Base-by-base conservation (phyloP, 1,140 invertebrate genomes). In the Dufourea novaeangliae region DNA sequence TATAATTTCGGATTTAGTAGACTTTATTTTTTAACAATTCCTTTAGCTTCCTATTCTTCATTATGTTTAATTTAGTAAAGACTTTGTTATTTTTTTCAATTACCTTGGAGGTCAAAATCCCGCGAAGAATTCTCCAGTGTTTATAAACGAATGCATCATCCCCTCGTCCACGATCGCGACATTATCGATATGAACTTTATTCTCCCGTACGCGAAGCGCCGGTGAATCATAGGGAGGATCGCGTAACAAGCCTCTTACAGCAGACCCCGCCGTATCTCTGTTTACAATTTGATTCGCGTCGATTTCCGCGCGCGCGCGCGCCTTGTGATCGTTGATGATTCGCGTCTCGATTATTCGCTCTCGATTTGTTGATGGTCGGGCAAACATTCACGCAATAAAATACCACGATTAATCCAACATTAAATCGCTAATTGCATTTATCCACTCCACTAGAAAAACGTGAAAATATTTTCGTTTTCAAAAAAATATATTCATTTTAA, bases 101-200 rank as follows among this genome's bases (percentile, higher is more conserved):
- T n/a, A n/a, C n/a, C n/a, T n/a, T n/a, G n/a, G 41, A 46, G 41
- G 41, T 46, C 41, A 46, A 46, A 46, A 20, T 5, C 41, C 17
- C 8, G 0, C 46, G 46, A 17, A 7, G 46, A 50, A 50, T 7
- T n/a, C 20, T 37, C 3, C 8, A 25, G 32, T 27, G 3, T 62
- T 61, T 77, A 46, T 27, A 3, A 6, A 34, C n/a, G 39, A 1
- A 46, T 50, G 39, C 44, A 64, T 78, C 34, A 46, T 46, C 52
- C 22, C 39, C 41, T 37, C 32, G 52, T 46, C 54, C 32, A 4
- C 12, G 63, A 34, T 46, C 66, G 41, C 44, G 27, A 39, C 41
- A 54, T 39, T 59, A 66, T 66, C 76, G 69, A 29, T n/a, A n/a
- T 59, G 70, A 78, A 78, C 76, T 66, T 78, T 73, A 78, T 78